Conservation (phyloP, 1,140 invertebrate species). For the Aphaenogaster floridana region DNA sequence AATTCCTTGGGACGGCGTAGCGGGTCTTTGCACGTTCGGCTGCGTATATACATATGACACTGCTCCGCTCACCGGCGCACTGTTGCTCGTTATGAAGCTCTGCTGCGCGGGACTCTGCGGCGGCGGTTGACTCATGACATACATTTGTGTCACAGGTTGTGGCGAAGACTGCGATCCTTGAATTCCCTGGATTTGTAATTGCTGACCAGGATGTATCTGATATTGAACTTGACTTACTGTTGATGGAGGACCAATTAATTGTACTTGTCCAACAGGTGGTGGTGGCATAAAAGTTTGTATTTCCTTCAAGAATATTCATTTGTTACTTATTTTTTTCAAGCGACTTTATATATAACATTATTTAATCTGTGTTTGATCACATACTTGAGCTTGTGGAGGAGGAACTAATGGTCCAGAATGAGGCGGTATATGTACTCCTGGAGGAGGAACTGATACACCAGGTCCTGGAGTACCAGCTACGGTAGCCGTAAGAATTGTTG, state of each 20-base stretch:
- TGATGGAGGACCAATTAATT: slow-evolving; percentile 84
- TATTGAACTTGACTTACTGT: slow-evolving; percentile 85
- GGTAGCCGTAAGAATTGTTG: slow-evolving; percentile 85
- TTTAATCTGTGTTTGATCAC: slow-evolving; percentile 7
- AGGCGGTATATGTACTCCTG: slow-evolving; percentile 83
- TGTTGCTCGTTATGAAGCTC: slow-evolving; percentile 82
- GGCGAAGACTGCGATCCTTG: slow-evolving; percentile 83
- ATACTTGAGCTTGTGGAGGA: slow-evolving; percentile 83
- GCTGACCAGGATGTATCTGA: slow-evolving; percentile 85
- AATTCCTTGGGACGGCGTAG: slow-evolving; percentile 82
- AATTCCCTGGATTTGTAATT: slow-evolving; percentile 83
- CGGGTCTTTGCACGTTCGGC: slow-evolving; percentile 80
- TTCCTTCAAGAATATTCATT: slow-evolving; percentile 75
- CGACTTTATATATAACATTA: background rate
- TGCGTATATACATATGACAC: slow-evolving; percentile 85
- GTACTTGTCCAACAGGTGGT: slow-evolving; percentile 83
- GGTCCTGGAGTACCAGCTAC: slow-evolving; percentile 83
- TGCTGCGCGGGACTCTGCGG: slow-evolving; percentile 80
- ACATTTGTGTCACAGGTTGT: slow-evolving; percentile 85
- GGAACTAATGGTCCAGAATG: slow-evolving; percentile 84
- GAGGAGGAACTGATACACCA: slow-evolving; percentile 81
- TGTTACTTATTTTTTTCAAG: slow-evolving; percentile 16
- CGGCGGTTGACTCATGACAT: slow-evolving; percentile 85
- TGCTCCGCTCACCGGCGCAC: slow-evolving; percentile 79
- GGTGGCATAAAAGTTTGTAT: slow-evolving; percentile 84